A percentile compares a stretch with the other conserved stretches of the same genome.
These are phyloP conservation scores for Aldabrachelys gigantea DNA, from an alignment of 2,113 vertebrate genomes.

Conservation along the genomic window DNA sequence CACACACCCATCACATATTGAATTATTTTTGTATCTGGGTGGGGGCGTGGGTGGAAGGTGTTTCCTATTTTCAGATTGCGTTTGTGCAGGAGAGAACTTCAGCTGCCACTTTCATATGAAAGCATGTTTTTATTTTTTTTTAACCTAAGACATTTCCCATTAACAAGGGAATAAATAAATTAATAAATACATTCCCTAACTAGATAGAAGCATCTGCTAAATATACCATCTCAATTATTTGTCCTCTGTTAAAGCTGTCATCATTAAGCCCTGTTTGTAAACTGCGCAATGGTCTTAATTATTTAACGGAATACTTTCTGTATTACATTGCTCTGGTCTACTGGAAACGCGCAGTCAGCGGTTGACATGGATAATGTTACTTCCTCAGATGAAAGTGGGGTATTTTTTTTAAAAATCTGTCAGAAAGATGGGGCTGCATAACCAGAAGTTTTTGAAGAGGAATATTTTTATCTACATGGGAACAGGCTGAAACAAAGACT, in stretches of 20 bases:
- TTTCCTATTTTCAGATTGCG: rapidly evolving
- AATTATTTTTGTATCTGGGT: rapidly evolving
- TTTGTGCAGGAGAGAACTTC: not conserved
- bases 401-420: not conserved
- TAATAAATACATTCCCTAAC: rapidly evolving
- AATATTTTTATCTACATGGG: not conserved
- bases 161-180: not conserved
- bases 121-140: not conserved
- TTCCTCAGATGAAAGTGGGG: not conserved
- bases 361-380: rapidly evolving
- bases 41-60: not conserved
- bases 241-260: constrained; percentile 44
- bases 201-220: not conserved
- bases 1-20: not conserved
- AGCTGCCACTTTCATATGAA: not conserved
- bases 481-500: not conserved
- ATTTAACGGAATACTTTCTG: not conserved
- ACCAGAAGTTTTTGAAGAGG: not conserved
- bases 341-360: not conserved
- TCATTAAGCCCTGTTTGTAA: not conserved
- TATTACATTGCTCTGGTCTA: not conserved
- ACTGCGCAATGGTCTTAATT: not conserved
- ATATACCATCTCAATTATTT: not conserved
- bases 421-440: not conserved
- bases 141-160: not conserved